Conservation (phyloP, 1,140 invertebrate species). For the Charaxes varanes region DNA sequence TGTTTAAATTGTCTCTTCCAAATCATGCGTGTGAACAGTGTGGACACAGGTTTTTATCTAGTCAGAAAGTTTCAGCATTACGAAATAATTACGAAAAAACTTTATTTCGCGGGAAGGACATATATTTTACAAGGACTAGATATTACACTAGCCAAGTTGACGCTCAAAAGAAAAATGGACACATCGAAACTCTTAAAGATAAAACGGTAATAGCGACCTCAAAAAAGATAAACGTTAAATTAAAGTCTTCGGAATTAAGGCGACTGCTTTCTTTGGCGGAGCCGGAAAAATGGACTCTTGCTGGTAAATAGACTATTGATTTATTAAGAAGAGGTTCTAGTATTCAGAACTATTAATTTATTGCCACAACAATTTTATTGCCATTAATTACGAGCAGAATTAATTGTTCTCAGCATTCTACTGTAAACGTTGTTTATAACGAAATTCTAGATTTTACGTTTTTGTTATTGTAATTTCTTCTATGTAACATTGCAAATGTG, state of each 20-base stretch:
- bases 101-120: slow-evolving; percentile 30
- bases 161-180: slow-evolving; percentile 43
- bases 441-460: too few relatives aligned
- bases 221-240: slow-evolving; percentile 54
- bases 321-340: too few relatives aligned
- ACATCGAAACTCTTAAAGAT: slow-evolving; percentile 34
- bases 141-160: slow-evolving; percentile 55
- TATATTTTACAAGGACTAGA: slow-evolving; percentile 37
- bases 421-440: too few relatives aligned
- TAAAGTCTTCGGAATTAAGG: slow-evolving; percentile 76
- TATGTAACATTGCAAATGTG: too few relatives aligned
- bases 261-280: slow-evolving; percentile 79
- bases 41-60: slow-evolving; percentile 54
- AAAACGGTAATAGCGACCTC: slow-evolving; percentile 29
- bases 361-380: too few relatives aligned
- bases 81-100: slow-evolving; percentile 53
- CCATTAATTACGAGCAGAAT: too few relatives aligned
- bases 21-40: slow-evolving; percentile 50
- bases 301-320: slow-evolving; percentile 55
- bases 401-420: too few relatives aligned
- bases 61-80: slow-evolving; percentile 43
- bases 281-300: slow-evolving; percentile 82
- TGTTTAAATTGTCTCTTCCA: slow-evolving; percentile 34
- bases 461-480: too few relatives aligned
- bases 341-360: too few relatives aligned